Conservation (phyloP, 2,888 invertebrate genomes). For the Parnassius smintheus region DNA sequence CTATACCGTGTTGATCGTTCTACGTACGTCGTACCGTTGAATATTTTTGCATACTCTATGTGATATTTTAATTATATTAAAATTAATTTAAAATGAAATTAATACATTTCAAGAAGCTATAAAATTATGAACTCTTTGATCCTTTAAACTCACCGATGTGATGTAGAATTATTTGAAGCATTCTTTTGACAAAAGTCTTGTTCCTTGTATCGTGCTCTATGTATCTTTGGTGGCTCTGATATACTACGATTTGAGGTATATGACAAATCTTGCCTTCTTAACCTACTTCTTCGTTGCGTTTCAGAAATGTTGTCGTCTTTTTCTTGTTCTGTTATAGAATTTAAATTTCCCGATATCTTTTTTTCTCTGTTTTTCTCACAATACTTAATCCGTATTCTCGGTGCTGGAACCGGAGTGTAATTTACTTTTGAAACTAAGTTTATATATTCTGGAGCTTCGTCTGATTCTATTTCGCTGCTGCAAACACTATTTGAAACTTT, state of each 20-base stretch:
- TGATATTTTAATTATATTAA: no score
- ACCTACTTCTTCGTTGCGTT: conserved; percentile 47
- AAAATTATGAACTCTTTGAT: neutral
- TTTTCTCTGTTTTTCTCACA: conserved; percentile 43
- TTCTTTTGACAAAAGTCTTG: conserved; percentile 24
- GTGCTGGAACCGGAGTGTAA: conserved; percentile 58
- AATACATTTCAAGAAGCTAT: no score
- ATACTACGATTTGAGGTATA: conserved; percentile 50
- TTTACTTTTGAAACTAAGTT: conserved; percentile 57
- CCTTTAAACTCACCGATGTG: conserved; percentile 30
- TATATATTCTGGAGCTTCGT: conserved; percentile 66
- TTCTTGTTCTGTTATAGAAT: conserved; percentile 59
- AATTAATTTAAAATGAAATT: no score
- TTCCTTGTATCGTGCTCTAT: conserved; percentile 36
- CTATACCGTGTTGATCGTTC: no score
- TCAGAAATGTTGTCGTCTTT: conserved; percentile 36
- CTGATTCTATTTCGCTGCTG: conserved; percentile 71
- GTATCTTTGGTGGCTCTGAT: conserved; percentile 62
- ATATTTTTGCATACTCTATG: no score
- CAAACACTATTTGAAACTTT: conserved; percentile 66
- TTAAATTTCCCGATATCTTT: conserved; percentile 43
- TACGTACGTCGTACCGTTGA: no score
- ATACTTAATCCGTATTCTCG: conserved; percentile 58
- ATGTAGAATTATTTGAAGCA: conserved; percentile 27
- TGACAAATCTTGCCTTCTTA: conserved; percentile 44